phyloP scores from a whole-genome alignment of 2,113 vertebrate species.

The Prolemur simus region DNA sequence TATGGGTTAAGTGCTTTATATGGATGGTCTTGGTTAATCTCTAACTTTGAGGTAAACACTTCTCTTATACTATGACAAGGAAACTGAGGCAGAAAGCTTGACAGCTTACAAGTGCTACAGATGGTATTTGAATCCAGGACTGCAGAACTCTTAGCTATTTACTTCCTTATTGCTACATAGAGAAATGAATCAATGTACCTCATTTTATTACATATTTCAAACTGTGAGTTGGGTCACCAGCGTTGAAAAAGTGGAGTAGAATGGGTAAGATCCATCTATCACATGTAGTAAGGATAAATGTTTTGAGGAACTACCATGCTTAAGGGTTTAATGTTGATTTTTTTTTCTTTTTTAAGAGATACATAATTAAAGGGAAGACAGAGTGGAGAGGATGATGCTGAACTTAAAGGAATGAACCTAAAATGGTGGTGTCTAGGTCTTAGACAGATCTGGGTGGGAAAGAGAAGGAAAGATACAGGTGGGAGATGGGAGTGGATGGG shows the following conservation, averaged over 20 bases:
- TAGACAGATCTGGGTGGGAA: background rate
- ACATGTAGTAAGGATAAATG: background rate
- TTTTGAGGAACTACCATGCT: background rate
- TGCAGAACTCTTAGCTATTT: background rate
- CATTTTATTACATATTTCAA: background rate
- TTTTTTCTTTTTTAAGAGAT: background rate
- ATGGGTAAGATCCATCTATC: background rate
- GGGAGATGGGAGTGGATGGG: background rate
- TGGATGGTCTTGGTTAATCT: background rate
- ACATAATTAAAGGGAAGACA: background rate
- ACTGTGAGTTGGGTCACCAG: background rate
- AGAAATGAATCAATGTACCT: background rate
- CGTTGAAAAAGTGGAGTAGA: background rate
- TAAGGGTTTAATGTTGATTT: background rate
- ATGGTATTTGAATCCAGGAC: background rate
- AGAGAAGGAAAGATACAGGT: background rate
- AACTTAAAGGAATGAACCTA: background rate
- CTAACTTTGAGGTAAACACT: background rate
- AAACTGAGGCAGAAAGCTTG: background rate
- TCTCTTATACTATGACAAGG: background rate
- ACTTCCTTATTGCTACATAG: background rate
- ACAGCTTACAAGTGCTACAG: background rate
- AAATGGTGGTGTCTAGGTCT: background rate
- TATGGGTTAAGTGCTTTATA: background rate
- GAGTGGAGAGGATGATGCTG: background rate